Base-by-base conservation (phyloP, 2,888 invertebrate genomes). In the Meandrusa payeni region DNA sequence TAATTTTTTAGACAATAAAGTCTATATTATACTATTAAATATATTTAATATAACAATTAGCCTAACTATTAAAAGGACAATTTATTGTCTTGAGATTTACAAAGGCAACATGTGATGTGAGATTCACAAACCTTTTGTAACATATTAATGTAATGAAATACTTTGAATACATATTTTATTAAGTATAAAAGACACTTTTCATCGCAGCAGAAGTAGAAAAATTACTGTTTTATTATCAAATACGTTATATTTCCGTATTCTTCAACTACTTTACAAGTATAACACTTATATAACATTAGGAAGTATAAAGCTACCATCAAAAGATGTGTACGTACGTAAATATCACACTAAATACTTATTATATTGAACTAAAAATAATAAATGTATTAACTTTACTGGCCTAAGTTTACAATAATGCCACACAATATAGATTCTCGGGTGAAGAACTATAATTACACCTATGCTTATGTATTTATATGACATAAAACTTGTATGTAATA, bases 311-410 rank as follows among this genome's bases (percentile, higher is more conserved):
- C 17, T 20, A 34, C 34, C 39, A 36, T 45, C 40, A 40, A 40
- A 29, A 40, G 33, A 45, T 40, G 39, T 17, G 5, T 38, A 22
- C 15, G 12, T 37, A 26, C 5, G 17, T 28, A 29, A 40, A 32
- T 38, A 37, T 39, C 34, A 41, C 44, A 34, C 43, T 43, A 37
- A 43, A 5, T 26, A 39, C 26, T 40, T 47, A 37, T 15, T 1
- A n/a, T n/a, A n/a, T n/a, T 5, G 4, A 27, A 23, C 9, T 11
- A 29, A 33, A 49, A 52, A 51, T 58, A 63, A 62, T 64, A 64
- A 69, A 69, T 64, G 62, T 69, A 43, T 50, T 41, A 46, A 54
- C 52, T 51, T 64, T 71, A 75, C 74, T 75, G 74, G 74, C 74
- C 74, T 64, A 69, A 65, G 58, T 64, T 54, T 55, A 55, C 57